A percentile compares a stretch with the other conserved stretches of the same genome.
Evolutionary conservation across 2,888 invertebrate species (phyloP).

Genomic region (Polymixis lichenea): DNA sequence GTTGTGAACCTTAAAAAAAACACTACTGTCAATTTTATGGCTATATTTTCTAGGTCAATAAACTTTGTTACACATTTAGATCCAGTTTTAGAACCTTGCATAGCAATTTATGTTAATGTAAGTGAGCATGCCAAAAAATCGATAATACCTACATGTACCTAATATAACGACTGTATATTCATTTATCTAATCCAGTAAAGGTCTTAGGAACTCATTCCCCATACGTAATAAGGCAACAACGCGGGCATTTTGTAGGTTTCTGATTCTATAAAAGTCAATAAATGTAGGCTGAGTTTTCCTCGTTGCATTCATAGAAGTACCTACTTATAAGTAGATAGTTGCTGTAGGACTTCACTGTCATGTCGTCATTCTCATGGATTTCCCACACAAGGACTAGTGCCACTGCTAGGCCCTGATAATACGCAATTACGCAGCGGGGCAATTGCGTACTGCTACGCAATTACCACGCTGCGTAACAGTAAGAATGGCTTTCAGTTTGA

Average conservation of each 20-base stretch:
- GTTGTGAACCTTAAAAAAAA: constrained; percentile 14
- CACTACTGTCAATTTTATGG: constrained; percentile 21
- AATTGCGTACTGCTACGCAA: too few relatives aligned
- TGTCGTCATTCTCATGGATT: constrained; percentile 14
- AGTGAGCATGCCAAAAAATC: constrained; percentile 63
- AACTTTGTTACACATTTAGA: constrained; percentile 75
- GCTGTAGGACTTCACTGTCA: constrained; percentile 44
- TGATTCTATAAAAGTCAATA: constrained; percentile 51
- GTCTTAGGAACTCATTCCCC: constrained; percentile 65
- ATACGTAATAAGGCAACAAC: constrained; percentile 39
- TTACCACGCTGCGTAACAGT: too few relatives aligned
- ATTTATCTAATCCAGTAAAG: constrained; percentile 73
- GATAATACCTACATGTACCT: constrained; percentile 30
- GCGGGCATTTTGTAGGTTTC: constrained; percentile 66
- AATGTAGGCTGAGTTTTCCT: constrained; percentile 46
- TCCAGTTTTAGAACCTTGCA: constrained; percentile 75
- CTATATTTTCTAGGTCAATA: constrained; percentile 74
- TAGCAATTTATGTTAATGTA: constrained; percentile 75
- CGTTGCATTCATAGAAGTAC: constrained; percentile 41
- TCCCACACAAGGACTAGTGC: neutral
- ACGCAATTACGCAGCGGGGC: too few relatives aligned
- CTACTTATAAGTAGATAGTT: neutral
- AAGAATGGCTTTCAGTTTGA: too few relatives aligned
- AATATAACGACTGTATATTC: constrained; percentile 7
- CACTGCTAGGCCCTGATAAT: neutral